Evolutionary conservation across 2,113 vertebrate genomes (phyloP).

Genomic region (Nettapus auritus): DNA sequence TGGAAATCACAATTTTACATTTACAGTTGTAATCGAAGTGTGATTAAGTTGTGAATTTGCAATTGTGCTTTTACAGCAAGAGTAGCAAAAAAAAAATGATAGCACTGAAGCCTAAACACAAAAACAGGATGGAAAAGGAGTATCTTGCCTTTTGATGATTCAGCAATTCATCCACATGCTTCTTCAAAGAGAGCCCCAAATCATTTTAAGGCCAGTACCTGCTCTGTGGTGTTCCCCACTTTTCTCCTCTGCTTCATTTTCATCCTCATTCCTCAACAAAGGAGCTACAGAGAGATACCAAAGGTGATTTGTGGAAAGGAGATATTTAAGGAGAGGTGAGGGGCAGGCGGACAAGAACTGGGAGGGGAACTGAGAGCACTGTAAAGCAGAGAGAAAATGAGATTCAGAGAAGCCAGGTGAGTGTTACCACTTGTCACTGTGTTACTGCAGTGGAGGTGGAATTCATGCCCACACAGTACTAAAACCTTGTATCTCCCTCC

Average conservation of each 20-base stretch:
- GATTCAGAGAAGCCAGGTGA: neutral
- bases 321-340: neutral
- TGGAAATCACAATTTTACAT: neutral
- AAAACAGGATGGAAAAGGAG: neutral
- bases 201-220: neutral
- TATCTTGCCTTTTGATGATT: neutral
- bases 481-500: neutral
- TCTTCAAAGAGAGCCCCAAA: neutral
- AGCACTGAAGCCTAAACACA: neutral
- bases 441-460: neutral
- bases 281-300: neutral
- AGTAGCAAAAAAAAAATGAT: neutral
- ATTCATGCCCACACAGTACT: neutral
- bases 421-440: neutral
- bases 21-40: neutral
- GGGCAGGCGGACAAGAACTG: neutral
- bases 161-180: neutral
- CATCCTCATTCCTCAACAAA: neutral
- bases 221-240: neutral
- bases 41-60: neutral
- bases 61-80: neutral
- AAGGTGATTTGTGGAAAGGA: neutral
- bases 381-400: neutral
- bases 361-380: neutral
- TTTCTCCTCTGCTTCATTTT: neutral